Evolutionary conservation across 2,113 vertebrate genomes (phyloP).

Genomic region (Pyxicephalus adspersus): DNA sequence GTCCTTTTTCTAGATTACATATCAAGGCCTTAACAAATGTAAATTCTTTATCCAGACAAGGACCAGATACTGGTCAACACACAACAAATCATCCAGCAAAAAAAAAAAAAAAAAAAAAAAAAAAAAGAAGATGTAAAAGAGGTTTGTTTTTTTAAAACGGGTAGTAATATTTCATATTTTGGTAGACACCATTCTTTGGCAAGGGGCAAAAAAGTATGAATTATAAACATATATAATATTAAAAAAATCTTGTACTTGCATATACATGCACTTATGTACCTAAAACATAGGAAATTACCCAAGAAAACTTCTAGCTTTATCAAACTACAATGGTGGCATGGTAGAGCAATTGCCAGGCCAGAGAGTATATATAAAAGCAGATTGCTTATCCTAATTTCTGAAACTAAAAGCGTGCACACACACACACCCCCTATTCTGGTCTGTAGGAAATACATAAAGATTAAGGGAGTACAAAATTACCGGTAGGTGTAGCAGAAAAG

Average conservation of each 20-base stretch:
- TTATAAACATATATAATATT: too few relatives aligned
- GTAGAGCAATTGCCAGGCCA: conserved; percentile 40
- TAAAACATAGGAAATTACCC: conserved; percentile 43
- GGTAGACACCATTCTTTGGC: conserved; percentile 32
- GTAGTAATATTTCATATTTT: conserved; percentile 32
- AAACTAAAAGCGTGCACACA: background rate
- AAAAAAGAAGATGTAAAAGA: background rate
- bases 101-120: too few relatives aligned
- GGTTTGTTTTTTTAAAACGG: conserved; percentile 11
- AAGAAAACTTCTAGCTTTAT: conserved; percentile 49
- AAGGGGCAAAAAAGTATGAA: conserved; percentile 38
- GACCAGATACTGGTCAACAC: too few relatives aligned
- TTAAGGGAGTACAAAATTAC: too few relatives aligned
- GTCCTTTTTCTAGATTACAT: too few relatives aligned
- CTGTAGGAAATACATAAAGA: too few relatives aligned
- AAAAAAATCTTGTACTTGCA: too few relatives aligned
- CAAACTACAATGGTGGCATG: conserved; percentile 32
- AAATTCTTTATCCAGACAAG: conserved; percentile 2
- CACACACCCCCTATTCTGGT: background rate
- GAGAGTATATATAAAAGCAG: conserved; percentile 17
- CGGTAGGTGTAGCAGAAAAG: too few relatives aligned
- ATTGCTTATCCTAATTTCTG: conserved; percentile 30
- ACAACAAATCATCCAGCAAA: too few relatives aligned
- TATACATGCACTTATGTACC: conserved; percentile 13
- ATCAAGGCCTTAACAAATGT: background rate